Evolutionary conservation across 2,888 invertebrate genomes (phyloP).

Genomic region (Polyommatus iphigenia): DNA sequence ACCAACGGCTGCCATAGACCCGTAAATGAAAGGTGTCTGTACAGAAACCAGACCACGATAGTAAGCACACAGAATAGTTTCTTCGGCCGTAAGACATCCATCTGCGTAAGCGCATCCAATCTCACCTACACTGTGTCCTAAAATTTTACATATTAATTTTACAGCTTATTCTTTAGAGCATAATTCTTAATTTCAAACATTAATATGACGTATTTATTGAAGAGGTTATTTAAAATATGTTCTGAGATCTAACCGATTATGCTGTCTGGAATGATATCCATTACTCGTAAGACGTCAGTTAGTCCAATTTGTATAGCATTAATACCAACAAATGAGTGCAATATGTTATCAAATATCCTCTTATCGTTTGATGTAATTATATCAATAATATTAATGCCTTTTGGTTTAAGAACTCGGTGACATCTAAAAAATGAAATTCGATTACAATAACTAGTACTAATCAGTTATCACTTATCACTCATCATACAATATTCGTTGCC

Average conservation of each 20-base stretch:
- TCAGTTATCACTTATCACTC: neutral
- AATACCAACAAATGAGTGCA: slow-evolving; percentile 86
- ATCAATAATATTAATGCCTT: slow-evolving; percentile 27
- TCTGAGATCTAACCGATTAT: slow-evolving; percentile 33
- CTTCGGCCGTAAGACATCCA: slow-evolving; percentile 88
- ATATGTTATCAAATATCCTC: slow-evolving; percentile 82
- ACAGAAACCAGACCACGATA: slow-evolving; percentile 86
- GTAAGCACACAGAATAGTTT: slow-evolving; percentile 89
- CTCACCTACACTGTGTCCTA: slow-evolving; percentile 28
- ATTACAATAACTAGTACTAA: neutral
- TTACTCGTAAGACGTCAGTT: slow-evolving; percentile 33
- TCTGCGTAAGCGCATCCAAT: neutral
- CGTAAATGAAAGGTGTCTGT: slow-evolving; percentile 81
- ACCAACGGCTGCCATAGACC: slow-evolving; percentile 94
- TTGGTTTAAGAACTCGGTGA: slow-evolving; percentile 15
- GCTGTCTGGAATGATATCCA: slow-evolving; percentile 35
- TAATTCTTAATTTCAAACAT: too few relatives aligned
- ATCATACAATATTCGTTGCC: too few relatives aligned
- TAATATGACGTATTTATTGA: too few relatives aligned
- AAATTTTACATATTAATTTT: neutral
- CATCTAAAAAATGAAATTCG: slow-evolving; percentile 12
- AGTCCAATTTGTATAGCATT: slow-evolving; percentile 60
- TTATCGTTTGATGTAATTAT: slow-evolving; percentile 30
- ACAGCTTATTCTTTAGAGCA: too few relatives aligned
- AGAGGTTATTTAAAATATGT: neutral